Evolutionary conservation across 2,797 vertebrate species (phyloP), one percentile per base, ranked within the genome.

Genomic region (Paedocypris micromegethes): DNA sequence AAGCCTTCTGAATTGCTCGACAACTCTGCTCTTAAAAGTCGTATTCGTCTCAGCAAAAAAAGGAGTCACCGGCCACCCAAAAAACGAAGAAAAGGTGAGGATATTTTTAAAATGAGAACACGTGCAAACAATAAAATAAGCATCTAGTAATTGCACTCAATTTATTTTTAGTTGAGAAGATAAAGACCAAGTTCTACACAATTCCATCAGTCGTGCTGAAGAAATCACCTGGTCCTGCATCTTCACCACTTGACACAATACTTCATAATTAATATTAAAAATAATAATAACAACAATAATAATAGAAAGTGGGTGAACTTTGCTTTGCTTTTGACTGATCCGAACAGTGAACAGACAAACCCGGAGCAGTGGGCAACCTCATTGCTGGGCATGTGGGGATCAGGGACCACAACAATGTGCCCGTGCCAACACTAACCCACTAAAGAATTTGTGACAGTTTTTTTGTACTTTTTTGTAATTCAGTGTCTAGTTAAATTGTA

Each of bases 21-120:
- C 62, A 77, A 66, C 65, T 77, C 74, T 42, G 63, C 73, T n/a
- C 66, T 66, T 8, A 81, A 75, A 56, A 64, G 60, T 72, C 76
- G 73, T 48, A 77, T 76, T 60, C 9, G 51, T 9, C 54, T 81
- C 60, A 80, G 68, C 64, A 77, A 73, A 66, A 79, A 75, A 64
- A 78, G 75, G 58, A 48, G 0, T 5, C 73, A 58, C 49, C 5
- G 38, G 40, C 60, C 53, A 48, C 63, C 49, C 43, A 61, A 57
- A 54, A 64, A 64, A 9, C 41, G 59, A 9, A 67, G 9, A 57
- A 60, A 70, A 70, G 60, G 68, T 70, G 37, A 64, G 37, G 5
- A 46, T 40, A 64, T 23, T 23, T 23, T 23, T 23, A 23, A 23
- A 23, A 23, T 23, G 5, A 38, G 8, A 39, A 4, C 23, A 58